Conservation (phyloP, 2,797 vertebrate species). For the Cyclura pinguis region DNA sequence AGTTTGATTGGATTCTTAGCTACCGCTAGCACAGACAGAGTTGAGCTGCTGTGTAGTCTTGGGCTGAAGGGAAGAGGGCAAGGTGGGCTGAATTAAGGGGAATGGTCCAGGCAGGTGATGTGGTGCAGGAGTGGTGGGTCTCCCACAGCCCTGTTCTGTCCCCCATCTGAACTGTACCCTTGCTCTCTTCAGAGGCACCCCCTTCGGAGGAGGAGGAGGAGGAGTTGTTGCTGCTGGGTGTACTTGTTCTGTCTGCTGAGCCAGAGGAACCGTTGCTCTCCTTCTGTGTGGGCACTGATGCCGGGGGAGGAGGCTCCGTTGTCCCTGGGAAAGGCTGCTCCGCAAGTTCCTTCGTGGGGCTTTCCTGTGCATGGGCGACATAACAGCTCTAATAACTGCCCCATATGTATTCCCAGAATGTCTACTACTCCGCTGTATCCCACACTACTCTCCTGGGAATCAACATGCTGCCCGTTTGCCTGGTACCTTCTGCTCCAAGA, state of each 20-base stretch:
- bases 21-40: not conserved
- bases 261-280: conserved; percentile 61
- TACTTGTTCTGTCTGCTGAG: conserved; percentile 65
- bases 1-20: not conserved
- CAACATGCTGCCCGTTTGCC: not conserved
- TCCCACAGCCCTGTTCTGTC: not conserved
- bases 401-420: not conserved
- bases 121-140: not conserved
- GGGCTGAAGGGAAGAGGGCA: not conserved
- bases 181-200: conserved; percentile 86
- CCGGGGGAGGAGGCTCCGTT: conserved; percentile 72
- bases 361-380: conserved; percentile 83
- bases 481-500: not conserved
- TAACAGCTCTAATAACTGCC: not conserved
- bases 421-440: not conserved
- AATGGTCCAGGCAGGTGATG: not conserved
- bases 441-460: not conserved
- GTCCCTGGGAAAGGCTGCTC: conserved; percentile 82
- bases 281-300: conserved; percentile 45
- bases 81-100: not conserved
- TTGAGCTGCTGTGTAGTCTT: not conserved
- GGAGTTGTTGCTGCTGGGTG: conserved; percentile 71
- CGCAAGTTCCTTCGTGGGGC: conserved; percentile 90
- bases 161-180: conserved; percentile 42
- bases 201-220: conserved; percentile 78